Conservation (phyloP, 2,113 vertebrate species). For the Dascyllus trimaculatus region DNA sequence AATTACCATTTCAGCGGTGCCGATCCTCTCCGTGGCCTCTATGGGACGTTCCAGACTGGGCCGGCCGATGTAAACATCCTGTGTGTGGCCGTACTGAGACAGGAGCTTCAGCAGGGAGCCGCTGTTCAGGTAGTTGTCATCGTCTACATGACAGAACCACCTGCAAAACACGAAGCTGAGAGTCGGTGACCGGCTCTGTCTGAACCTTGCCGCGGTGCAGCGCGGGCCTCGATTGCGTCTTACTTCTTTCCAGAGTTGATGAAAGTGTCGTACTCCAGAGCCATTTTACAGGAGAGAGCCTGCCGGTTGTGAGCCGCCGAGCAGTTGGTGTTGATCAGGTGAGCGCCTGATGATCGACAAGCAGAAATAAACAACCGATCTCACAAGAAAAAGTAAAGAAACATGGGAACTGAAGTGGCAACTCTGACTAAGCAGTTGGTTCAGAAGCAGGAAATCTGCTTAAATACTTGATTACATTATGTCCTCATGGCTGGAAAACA, state of each 20-base stretch:
- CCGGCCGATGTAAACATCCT: slow-evolving; percentile 92
- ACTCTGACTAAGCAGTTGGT: not conserved
- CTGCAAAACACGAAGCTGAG: slow-evolving; percentile 59
- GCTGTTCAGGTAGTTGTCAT: slow-evolving; percentile 94
- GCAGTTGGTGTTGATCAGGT: slow-evolving; percentile 93
- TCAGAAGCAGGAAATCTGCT: not conserved
- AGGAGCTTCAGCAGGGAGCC: slow-evolving; percentile 87
- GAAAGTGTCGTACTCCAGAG: slow-evolving; percentile 91
- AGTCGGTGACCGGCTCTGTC: not conserved
- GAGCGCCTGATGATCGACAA: slow-evolving; percentile 78
- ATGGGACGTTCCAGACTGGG: slow-evolving; percentile 94
- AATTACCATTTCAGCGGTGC: slow-evolving; percentile 86
- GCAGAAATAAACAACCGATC: not conserved
- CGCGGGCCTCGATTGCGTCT: slow-evolving; percentile 60
- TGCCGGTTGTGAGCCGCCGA: slow-evolving; percentile 92
- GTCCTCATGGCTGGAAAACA: not conserved
- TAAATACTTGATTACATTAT: not conserved
- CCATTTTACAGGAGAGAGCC: slow-evolving; percentile 96
- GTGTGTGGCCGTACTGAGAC: slow-evolving; percentile 87
- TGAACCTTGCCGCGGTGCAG: not conserved
- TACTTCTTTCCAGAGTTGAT: slow-evolving; percentile 91
- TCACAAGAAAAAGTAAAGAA: not conserved
- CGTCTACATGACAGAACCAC: slow-evolving; percentile 96
- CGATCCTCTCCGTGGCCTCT: slow-evolving; percentile 89
- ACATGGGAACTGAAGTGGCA: not conserved